Evolutionary conservation across 2,888 invertebrate species (phyloP).

Genomic region (Apamea sordens): DNA sequence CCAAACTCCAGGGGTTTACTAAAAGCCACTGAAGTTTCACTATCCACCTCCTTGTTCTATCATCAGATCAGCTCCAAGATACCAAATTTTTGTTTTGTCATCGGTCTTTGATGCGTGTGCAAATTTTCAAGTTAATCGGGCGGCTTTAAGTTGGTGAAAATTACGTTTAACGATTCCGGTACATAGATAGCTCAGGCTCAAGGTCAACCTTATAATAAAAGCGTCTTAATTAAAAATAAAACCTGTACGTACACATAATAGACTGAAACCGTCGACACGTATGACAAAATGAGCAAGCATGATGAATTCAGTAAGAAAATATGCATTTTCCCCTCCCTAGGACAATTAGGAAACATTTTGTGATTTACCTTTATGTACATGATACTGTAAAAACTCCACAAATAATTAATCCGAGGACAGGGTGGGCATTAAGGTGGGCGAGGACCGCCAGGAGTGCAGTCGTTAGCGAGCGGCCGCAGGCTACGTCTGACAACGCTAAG

Average conservation of each 20-base stretch:
- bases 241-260: background rate
- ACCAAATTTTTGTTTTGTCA: background rate
- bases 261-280: too few relatives aligned
- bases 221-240: background rate
- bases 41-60: background rate
- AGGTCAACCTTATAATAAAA: background rate
- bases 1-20: background rate
- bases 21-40: background rate
- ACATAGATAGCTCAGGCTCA: background rate
- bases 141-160: background rate
- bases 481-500: conserved; percentile 56
- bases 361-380: conserved; percentile 3
- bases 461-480: conserved; percentile 52
- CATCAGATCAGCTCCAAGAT: background rate
- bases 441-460: conserved; percentile 45
- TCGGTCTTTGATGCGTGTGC: background rate
- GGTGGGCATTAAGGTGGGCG: conserved; percentile 38
- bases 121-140: background rate
- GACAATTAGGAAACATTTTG: conserved; percentile 11
- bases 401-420: conserved; percentile 49
- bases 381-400: conserved; percentile 41
- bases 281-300: background rate
- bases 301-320: background rate
- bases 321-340: background rate
- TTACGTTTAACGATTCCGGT: background rate